Conservation (phyloP, 1,140 invertebrate species). For the Trinorchestia longiramus region DNA sequence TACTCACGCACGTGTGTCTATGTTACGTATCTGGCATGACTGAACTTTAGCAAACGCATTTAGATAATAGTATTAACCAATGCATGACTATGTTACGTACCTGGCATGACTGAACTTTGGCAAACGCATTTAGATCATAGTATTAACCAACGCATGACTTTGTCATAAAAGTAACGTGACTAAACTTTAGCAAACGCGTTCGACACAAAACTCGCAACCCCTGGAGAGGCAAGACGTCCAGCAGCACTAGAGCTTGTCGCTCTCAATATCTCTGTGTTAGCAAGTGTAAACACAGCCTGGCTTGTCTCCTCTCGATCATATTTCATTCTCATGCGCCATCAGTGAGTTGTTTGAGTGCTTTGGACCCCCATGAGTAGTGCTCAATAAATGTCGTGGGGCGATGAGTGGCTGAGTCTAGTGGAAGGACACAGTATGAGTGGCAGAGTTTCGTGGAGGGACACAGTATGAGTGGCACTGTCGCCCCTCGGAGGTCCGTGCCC, state of each 20-base stretch:
- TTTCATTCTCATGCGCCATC: not conserved
- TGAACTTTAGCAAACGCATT: too few relatives aligned
- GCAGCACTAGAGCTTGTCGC: not conserved
- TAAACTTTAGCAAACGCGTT: too few relatives aligned
- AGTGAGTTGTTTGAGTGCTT: not conserved
- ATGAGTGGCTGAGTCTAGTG: not conserved
- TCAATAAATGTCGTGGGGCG: conserved; percentile 25
- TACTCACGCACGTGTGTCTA: too few relatives aligned
- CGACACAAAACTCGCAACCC: too few relatives aligned
- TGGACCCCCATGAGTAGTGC: not conserved
- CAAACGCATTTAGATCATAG: too few relatives aligned
- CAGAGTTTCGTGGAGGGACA: not conserved
- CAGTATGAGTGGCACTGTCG: conserved; percentile 36
- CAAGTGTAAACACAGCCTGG: not conserved
- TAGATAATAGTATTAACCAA: too few relatives aligned
- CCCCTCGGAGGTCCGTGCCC: not conserved
- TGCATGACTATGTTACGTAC: too few relatives aligned
- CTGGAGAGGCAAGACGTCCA: not conserved
- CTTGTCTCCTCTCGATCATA: not conserved
- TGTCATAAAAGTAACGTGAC: too few relatives aligned
- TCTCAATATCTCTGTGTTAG: not conserved
- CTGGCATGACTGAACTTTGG: too few relatives aligned
- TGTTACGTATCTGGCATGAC: too few relatives aligned
- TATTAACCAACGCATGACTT: too few relatives aligned
- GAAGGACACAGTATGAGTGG: not conserved